Percentiles rank a stretch among this genome's conserved stretches.
phyloP scores from a whole-genome alignment of 2,888 invertebrate species.

The Drosophila prolongata region DNA sequence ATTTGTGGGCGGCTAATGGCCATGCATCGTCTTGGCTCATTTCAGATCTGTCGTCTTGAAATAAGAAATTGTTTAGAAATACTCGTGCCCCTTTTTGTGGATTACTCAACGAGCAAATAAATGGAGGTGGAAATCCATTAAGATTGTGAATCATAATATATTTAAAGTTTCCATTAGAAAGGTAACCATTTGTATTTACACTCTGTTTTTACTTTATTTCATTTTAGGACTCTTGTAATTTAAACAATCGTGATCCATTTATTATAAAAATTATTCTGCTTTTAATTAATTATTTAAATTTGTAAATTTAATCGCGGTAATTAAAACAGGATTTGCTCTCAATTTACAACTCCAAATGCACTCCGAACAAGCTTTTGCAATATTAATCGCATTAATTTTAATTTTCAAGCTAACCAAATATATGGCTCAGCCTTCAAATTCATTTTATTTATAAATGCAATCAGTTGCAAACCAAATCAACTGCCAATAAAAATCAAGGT shows the following conservation, averaged over 20 bases:
- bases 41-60: constrained; percentile 50
- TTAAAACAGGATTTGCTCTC: constrained; percentile 4
- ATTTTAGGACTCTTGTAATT: neutral
- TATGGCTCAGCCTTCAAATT: constrained; percentile 9
- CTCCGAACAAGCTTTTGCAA: constrained; percentile 10
- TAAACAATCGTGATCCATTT: neutral
- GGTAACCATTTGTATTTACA: neutral
- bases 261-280: neutral
- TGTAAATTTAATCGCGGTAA: constrained; percentile 17
- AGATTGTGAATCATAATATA: constrained; percentile 8
- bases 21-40: constrained; percentile 38
- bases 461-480: constrained; percentile 36
- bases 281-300: constrained; percentile 1
- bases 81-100: constrained; percentile 47
- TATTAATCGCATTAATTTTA: constrained; percentile 19
- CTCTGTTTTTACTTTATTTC: neutral
- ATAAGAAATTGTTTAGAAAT: constrained; percentile 66
- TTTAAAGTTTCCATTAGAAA: neutral
- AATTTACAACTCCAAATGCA: constrained; percentile 1
- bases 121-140: constrained; percentile 50
- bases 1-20: constrained; percentile 70
- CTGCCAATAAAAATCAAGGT: constrained; percentile 23
- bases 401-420: constrained; percentile 30
- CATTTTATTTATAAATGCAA: constrained; percentile 24
- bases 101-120: constrained; percentile 68